phyloP scores from a whole-genome alignment of 2,797 vertebrate genomes.

The Sebastes taczanowskii region DNA sequence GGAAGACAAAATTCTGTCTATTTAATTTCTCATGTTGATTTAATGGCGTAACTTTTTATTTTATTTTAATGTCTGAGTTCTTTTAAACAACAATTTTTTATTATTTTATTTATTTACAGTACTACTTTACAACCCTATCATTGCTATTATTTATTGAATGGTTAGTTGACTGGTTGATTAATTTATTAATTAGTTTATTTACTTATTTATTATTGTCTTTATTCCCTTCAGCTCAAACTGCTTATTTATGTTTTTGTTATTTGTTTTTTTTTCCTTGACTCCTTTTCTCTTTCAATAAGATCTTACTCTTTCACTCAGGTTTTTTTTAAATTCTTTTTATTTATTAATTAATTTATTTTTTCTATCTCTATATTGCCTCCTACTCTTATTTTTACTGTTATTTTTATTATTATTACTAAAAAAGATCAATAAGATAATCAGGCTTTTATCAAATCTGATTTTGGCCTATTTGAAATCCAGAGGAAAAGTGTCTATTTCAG shows the following conservation, averaged over 20 bases:
- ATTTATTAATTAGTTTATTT: too few relatives aligned
- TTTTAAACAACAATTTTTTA: too few relatives aligned
- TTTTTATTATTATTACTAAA: background rate
- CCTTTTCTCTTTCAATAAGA: background rate
- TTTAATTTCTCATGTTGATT: too few relatives aligned
- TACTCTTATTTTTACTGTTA: background rate
- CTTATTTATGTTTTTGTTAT: background rate
- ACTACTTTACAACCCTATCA: too few relatives aligned
- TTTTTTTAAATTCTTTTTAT: too few relatives aligned
- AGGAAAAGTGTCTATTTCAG: background rate
- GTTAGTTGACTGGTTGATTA: too few relatives aligned
- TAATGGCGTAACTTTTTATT: too few relatives aligned
- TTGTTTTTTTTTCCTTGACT: background rate
- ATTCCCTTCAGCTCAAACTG: background rate
- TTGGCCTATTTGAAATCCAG: background rate
- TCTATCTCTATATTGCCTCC: background rate
- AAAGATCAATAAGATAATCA: background rate
- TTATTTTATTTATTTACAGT: too few relatives aligned
- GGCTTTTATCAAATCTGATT: background rate
- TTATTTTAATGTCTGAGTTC: too few relatives aligned
- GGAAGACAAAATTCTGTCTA: too few relatives aligned
- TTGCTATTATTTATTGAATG: too few relatives aligned
- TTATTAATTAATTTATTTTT: too few relatives aligned
- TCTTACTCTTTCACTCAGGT: background rate
- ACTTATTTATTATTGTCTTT: background rate